phyloP scores from a whole-genome alignment of 2,113 vertebrate genomes.

The Oreochromis aureus region DNA sequence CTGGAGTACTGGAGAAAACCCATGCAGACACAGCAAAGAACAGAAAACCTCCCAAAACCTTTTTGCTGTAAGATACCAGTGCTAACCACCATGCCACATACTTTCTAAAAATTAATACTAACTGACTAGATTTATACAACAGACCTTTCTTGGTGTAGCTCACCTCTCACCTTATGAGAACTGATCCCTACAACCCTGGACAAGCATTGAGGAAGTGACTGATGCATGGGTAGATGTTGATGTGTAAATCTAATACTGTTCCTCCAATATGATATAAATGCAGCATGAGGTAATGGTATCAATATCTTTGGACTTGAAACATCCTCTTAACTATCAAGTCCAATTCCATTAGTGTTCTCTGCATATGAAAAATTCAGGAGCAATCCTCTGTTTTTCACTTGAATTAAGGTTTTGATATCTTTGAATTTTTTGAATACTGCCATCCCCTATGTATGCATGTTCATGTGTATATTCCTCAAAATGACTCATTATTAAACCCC shows the following conservation, averaged over 20 bases:
- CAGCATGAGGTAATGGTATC: background rate
- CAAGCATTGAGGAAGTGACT: background rate
- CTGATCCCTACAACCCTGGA: background rate
- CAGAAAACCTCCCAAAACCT: rapidly evolving
- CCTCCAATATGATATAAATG: background rate
- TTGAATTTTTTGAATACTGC: background rate
- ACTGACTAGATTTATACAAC: background rate
- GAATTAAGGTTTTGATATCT: background rate
- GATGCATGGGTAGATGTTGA: background rate
- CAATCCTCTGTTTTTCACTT: background rate
- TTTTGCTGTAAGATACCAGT: background rate
- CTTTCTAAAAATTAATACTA: background rate
- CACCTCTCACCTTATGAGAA: background rate
- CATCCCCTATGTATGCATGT: background rate
- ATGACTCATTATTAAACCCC: conserved; percentile 34
- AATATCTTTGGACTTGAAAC: background rate
- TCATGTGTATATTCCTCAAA: background rate
- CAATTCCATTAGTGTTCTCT: background rate
- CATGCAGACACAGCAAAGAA: background rate
- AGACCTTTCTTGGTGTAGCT: background rate
- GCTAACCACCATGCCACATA: background rate
- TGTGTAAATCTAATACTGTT: background rate
- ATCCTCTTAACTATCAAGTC: background rate
- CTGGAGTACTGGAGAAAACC: background rate
- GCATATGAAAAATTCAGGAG: background rate